Conservation (phyloP, 2,113 vertebrate species). For the Scomber scombrus region DNA sequence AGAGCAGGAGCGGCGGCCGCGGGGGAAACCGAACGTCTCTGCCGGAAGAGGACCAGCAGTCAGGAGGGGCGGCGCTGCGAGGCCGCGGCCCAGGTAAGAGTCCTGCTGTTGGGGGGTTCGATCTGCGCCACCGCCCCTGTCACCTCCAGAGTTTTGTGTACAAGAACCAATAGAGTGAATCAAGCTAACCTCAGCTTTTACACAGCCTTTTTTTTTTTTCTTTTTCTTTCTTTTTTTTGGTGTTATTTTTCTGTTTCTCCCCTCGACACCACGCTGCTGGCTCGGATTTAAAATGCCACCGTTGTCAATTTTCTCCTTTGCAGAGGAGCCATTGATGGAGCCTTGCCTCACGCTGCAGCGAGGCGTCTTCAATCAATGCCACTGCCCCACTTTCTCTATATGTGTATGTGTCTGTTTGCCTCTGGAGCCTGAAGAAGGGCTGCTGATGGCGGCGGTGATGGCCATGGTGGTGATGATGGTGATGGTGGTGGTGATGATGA, state of each 20-base stretch:
- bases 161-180: slow-evolving; percentile 22
- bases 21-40: background rate
- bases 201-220: slow-evolving; percentile 13
- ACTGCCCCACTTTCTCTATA: slow-evolving; percentile 60
- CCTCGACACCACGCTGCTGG: slow-evolving; percentile 46
- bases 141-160: slow-evolving; percentile 26
- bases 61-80: background rate
- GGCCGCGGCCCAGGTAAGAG: slow-evolving; percentile 67
- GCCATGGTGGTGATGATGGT: slow-evolving; percentile 49
- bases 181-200: slow-evolving; percentile 48
- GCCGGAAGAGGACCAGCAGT: slow-evolving; percentile 34
- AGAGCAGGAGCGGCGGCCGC: background rate
- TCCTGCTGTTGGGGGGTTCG: slow-evolving; percentile 15
- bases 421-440: slow-evolving; percentile 63
- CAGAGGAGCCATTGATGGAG: slow-evolving; percentile 87
- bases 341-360: slow-evolving; percentile 79
- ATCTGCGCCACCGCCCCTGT: background rate
- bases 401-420: slow-evolving; percentile 69
- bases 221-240: slow-evolving; percentile 13
- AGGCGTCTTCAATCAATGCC: slow-evolving; percentile 85
- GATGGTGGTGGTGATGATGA: slow-evolving; percentile 42
- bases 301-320: slow-evolving; percentile 85
- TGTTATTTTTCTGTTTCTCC: slow-evolving; percentile 28
- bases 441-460: slow-evolving; percentile 52
- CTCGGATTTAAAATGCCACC: slow-evolving; percentile 82